These are phyloP conservation scores for Gorsachius magnificus DNA, from an alignment of 2,797 vertebrate genomes.

Conservation along the genomic window DNA sequence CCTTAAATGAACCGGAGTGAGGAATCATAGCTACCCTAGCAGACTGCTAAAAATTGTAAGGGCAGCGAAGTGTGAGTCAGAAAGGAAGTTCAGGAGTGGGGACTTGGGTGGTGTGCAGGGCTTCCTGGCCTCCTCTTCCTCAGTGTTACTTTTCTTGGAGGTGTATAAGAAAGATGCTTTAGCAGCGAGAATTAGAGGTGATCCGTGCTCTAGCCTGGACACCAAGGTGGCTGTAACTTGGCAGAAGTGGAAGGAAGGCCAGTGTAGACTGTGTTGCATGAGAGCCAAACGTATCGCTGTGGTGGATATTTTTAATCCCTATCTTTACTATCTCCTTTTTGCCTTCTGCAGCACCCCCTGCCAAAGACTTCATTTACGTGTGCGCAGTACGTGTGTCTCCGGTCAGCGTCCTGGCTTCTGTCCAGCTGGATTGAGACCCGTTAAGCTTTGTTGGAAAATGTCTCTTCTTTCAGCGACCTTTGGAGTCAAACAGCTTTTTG, in stretches of 20 bases:
- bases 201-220: background rate
- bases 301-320: background rate
- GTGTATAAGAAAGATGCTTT: background rate
- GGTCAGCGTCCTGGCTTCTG: background rate
- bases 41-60: slow-evolving; percentile 4
- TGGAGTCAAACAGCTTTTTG: background rate
- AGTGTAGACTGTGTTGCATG: accelerated
- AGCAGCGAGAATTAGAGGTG: background rate
- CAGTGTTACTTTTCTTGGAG: background rate
- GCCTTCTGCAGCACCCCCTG: background rate
- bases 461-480: background rate
- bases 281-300: background rate
- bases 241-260: background rate
- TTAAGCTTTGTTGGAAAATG: background rate
- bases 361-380: accelerated
- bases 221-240: background rate
- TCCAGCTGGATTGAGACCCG: background rate
- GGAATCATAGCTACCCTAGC: slow-evolving; percentile 39
- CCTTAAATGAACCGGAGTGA: slow-evolving; percentile 70
- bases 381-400: accelerated
- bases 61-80: background rate
- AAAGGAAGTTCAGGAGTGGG: background rate
- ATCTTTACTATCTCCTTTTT: background rate
- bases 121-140: background rate
- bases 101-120: accelerated